Percentiles rank a stretch among this genome's conserved stretches.
Conservation (phyloP, 2,888 invertebrate species). For the Caenorhabditis sulstoni region DNA sequence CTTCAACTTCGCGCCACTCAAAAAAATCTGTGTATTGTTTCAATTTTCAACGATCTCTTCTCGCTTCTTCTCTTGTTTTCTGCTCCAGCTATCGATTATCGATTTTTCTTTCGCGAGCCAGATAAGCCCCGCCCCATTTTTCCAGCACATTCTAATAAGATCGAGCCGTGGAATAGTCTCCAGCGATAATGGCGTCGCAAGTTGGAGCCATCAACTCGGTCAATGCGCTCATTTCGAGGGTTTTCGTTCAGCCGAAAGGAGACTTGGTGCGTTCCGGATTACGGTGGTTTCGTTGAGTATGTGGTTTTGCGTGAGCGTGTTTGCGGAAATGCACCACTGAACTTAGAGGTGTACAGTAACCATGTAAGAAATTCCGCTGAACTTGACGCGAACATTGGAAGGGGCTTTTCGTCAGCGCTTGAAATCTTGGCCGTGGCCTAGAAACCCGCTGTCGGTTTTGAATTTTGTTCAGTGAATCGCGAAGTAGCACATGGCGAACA, state of each 20-base stretch:
- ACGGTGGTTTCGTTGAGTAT: not conserved
- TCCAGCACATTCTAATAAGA: slow-evolving; percentile 12
- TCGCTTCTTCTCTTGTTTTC: no score
- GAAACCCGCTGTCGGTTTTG: no score
- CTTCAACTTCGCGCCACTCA: slow-evolving; percentile 1
- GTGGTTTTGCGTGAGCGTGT: no score
- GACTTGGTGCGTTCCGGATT: slow-evolving; percentile 78
- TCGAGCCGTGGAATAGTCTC: slow-evolving; percentile 21
- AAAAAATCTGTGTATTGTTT: not conserved
- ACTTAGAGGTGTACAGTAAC: no score
- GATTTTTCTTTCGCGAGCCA: not conserved
- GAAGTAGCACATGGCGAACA: no score
- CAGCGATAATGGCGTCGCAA: slow-evolving; percentile 72
- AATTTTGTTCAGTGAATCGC: no score
- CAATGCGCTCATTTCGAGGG: slow-evolving; percentile 75
- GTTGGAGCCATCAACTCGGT: slow-evolving; percentile 78
- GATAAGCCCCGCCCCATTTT: not conserved
- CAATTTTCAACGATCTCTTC: not conserved
- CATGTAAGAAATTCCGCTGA: no score
- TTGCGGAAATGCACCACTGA: no score
- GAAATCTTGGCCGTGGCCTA: no score
- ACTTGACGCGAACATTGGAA: no score
- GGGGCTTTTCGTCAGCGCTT: no score
- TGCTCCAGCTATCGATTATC: no score
- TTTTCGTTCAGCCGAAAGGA: slow-evolving; percentile 79